Evolutionary conservation across 2,113 vertebrate species (phyloP).

Genomic region (Myiagra hebetior): DNA sequence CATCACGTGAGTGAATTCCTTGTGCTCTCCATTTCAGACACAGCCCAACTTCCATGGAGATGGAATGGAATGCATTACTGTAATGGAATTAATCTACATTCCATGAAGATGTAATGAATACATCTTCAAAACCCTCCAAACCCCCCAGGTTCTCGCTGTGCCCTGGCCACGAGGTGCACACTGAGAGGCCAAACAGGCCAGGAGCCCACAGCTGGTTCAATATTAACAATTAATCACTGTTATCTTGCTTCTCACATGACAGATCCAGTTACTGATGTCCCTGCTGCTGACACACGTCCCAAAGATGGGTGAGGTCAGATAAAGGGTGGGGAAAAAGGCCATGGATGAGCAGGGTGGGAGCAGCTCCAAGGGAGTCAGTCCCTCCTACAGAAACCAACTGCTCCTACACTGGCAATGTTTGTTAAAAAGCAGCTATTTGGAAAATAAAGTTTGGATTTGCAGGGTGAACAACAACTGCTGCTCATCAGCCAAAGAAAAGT

Average conservation of each 20-base stretch:
- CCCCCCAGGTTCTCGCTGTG: not conserved
- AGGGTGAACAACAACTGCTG: not conserved
- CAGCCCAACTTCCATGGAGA: not conserved
- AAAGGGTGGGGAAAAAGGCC: not conserved
- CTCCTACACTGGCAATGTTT: not conserved
- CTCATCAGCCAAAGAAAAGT: not conserved
- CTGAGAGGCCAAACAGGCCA: not conserved
- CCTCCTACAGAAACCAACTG: not conserved
- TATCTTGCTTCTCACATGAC: not conserved
- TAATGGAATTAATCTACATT: no score
- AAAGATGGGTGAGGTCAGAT: not conserved
- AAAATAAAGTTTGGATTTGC: not conserved
- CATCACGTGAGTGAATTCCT: accelerated
- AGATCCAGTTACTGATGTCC: not conserved
- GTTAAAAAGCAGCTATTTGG: not conserved
- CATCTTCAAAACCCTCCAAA: not conserved
- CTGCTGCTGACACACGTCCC: not conserved
- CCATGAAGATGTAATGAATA: no score
- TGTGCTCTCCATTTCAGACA: not conserved
- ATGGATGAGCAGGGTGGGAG: not conserved
- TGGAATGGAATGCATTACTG: not conserved
- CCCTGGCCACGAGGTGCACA: not conserved
- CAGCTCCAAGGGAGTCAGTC: not conserved
- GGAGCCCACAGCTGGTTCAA: not conserved
- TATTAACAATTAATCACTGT: not conserved